Evolutionary conservation across 2,888 invertebrate genomes (phyloP), one percentile per base, ranked within the genome.

Genomic region (Hoplodrina blanda): DNA sequence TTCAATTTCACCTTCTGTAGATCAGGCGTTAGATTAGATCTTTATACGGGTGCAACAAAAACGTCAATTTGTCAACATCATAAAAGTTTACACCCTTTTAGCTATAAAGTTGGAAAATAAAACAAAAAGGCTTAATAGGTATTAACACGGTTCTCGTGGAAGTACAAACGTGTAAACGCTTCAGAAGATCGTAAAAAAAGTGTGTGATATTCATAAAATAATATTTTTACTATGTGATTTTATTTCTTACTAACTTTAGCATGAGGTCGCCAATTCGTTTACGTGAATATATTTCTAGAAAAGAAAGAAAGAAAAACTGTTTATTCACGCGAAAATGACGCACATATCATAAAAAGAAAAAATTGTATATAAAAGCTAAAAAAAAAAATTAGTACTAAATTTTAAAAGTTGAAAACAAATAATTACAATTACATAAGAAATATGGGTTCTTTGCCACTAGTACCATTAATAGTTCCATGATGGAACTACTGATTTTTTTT

Each of bases 221-320:
- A 67, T 73, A 37, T 81, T 77, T 2, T 73, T 70, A 76, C 30
- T 46, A 30, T 57, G 25, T 30, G 44, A 67, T 81, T 83, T 69
- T 69, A 81, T 68, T 65, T 46, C 2, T 19, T 17, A 19, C 25
- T 25, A 25, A 25, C 25, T 25, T 25, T 37, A 8, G 37, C 7
- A 8, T 37, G 1, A 8, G 1, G 8, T 8, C 37, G 8, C 37
- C 8, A 8, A 7, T 37, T 37, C 8, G 8, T 37, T 37, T 8
- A 1, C 8, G 7, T 37, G 8, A 0, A 8, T 37, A 25, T 25
- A 25, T 25, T 25, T 25, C 1, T 25, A 25, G 25, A 25, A 25
- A 25, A 25, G 1, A 25, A 25, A 25, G 25, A 25, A 25, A 25
- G 25, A 25, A 25, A 2, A 25, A 25, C 25, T 25, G 25, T 25